Base-by-base conservation (phyloP, 2,797 vertebrate species). In the Lepus townsendii region DNA sequence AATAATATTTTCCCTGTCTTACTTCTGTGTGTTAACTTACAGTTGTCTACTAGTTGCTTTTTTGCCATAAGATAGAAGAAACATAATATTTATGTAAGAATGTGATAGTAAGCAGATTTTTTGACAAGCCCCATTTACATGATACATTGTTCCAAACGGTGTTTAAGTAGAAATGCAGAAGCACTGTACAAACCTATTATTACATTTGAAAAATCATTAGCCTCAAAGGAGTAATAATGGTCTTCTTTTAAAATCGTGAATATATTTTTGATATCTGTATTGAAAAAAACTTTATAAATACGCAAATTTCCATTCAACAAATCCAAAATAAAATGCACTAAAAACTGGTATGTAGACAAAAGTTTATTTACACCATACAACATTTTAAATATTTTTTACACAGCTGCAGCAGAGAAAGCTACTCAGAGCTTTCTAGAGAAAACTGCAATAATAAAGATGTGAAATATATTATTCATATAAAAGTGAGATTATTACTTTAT, bases 391-490 rank as follows among this genome's bases (percentile, higher is more conserved):
- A 99, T 99, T 99, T 99, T 99, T 99, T 99, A 99, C 99, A 99
- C 99, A 99, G 99, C 99, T 99, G 99, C 99, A 99, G 99, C 99
- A 99, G 99, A 99, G 99, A 99, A 99, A 99, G 99, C 99, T 99
- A 99, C 98, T 99, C 98, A 98, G 99, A 99, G 99, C 99, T 99
- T 99, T 99, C 99, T 99, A 99, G 99, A 99, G 99, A 99, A 99
- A 99, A 99, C 99, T 99, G 99, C 99, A 99, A 99, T 99, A 99
- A 99, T 99, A 99, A 99, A 99, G 99, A 99, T 99, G 99, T 99
- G 99, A 99, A 99, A 99, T 99, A 99, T 99, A 99, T 99, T 99
- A 99, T 99, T 99, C 99, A 99, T 99, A 99, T 99, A 99, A 99
- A 99, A 99, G 99, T 99, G 99, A 99, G 99, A 99, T 98, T 99